Evolutionary conservation across 2,888 invertebrate genomes (phyloP).

Genomic region (Zelleria hepariella): DNA sequence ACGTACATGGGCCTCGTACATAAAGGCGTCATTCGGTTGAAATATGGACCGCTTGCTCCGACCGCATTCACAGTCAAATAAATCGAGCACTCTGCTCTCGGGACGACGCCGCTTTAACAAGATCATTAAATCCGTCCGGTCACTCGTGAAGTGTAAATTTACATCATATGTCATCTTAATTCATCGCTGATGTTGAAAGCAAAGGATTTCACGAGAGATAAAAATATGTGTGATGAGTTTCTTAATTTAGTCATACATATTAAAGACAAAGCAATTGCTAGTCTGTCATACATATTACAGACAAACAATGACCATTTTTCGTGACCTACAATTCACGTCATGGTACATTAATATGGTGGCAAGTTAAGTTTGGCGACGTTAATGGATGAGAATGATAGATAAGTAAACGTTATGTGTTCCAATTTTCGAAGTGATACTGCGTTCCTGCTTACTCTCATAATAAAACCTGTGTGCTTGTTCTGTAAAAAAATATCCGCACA

Average conservation of each 20-base stretch:
- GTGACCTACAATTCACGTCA: no score
- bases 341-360: no score
- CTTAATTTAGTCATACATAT: background rate
- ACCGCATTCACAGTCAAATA: background rate
- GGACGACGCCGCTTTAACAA: background rate
- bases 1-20: background rate
- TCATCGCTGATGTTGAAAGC: background rate
- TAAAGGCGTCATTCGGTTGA: background rate
- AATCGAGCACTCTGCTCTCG: background rate
- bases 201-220: background rate
- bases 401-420: no score
- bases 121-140: background rate
- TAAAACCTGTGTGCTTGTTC: no score
- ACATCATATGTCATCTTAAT: background rate
- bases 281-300: no score
- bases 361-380: no score
- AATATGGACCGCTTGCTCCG: background rate
- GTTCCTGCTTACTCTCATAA: no score
- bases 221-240: background rate
- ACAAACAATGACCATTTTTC: no score
- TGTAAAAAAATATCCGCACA: no score
- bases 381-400: no score
- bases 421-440: no score
- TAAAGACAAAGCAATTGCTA: no score
- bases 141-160: background rate